These are phyloP conservation scores for Oxyteleia sp. DNA, from an alignment of 2,888 invertebrate species.

Conservation along the genomic window DNA sequence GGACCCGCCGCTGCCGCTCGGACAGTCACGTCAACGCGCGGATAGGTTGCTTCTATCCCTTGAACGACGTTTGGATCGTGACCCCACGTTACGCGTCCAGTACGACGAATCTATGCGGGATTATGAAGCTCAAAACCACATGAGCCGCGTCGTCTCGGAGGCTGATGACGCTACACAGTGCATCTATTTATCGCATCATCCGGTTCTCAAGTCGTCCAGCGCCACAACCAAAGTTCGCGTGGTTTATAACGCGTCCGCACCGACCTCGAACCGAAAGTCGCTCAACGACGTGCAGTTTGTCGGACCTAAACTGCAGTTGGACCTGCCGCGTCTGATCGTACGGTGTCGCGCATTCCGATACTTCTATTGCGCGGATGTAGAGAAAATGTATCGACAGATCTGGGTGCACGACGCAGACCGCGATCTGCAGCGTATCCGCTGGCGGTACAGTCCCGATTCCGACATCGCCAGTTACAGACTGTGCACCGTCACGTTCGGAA, in stretches of 20 bases:
- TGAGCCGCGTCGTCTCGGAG: background rate
- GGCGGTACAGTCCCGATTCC: no score
- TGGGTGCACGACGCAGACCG: background rate
- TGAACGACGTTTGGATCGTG: background rate
- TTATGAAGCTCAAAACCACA: background rate
- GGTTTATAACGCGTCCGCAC: no score
- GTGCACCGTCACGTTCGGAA: no score
- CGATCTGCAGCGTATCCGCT: no score
- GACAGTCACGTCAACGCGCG: background rate
- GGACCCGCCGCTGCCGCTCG: background rate
- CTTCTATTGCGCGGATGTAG: no score
- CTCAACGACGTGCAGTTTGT: no score
- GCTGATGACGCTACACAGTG: background rate
- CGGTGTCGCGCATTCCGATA: background rate
- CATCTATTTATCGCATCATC: no score
- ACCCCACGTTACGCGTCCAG: background rate
- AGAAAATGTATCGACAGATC: background rate
- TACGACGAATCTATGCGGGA: background rate
- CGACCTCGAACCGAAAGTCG: no score
- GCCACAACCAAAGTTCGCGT: no score
- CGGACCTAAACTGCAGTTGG: background rate
- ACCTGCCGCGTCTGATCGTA: background rate
- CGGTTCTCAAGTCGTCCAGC: no score
- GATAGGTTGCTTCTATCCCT: background rate
- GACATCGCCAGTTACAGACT: no score